Base-by-base conservation (phyloP, 2,888 invertebrate species). In the Parthenolecanium corni region DNA sequence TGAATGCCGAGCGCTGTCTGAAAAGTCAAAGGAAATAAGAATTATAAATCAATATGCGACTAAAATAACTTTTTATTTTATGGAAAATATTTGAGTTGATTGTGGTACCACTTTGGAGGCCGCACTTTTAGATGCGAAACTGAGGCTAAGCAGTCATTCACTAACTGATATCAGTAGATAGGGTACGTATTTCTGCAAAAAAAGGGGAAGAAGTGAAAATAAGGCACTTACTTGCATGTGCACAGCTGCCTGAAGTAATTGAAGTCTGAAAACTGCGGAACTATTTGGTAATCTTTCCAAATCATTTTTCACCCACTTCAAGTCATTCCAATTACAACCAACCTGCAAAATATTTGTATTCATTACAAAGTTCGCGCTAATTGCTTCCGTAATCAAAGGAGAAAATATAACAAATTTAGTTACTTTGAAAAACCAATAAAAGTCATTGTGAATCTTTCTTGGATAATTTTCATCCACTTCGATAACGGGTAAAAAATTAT, bases 361-460 rank as follows among this genome's bases (percentile, higher is more conserved):
- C 31, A 31, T 4, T 31, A 31, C 4, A 9, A 6, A 31, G 31
- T 4, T 31, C 9, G 21, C 2, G 11, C 4, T 11, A 21, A 23
- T 18, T 18, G 16, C 11, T 3, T 12, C 11, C 40, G n/a, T 40
- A 14, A 40, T 40, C n/a, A 14, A n/a, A n/a, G n/a, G n/a, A n/a
- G n/a, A n/a, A n/a, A n/a, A n/a, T n/a, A n/a, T n/a, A n/a, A n/a
- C n/a, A n/a, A n/a, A n/a, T n/a, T n/a, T 5, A 58, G 36, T 66
- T 73, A 87, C 86, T 82, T 94, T 95, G 88, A 97, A 92, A 23
- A 97, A 80, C 97, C 97, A 98, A 73, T 96, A 90, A 74, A 94
- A 90, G 75, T 97, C 97, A 65, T 83, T 84, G 73, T 93, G 86
- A 66, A 95, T 83, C 68, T 89, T 88, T 70, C 87, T 88, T 49